Conservation (phyloP, 2,797 vertebrate species). For the Tiaroga cobitis region DNA sequence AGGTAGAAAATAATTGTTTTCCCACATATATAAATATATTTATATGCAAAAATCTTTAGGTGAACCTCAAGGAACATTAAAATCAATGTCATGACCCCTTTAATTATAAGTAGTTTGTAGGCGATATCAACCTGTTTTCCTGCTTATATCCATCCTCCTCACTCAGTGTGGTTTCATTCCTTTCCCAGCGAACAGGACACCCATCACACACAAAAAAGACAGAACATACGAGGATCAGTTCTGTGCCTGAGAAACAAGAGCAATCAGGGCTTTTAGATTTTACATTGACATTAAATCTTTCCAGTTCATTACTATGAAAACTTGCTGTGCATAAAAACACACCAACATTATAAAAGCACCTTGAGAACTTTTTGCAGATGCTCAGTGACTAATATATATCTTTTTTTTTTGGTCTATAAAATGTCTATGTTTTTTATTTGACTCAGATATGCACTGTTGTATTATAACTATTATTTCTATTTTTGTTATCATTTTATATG, state of each 20-base stretch:
- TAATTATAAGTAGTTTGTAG: too few relatives aligned
- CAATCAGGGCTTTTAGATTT: background rate
- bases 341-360: background rate
- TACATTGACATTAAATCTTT: background rate
- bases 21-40: too few relatives aligned
- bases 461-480: too few relatives aligned
- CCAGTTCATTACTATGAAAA: background rate
- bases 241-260: conserved; percentile 22
- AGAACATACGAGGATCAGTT: background rate
- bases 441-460: too few relatives aligned
- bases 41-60: too few relatives aligned
- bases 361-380: background rate
- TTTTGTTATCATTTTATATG: too few relatives aligned
- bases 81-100: too few relatives aligned
- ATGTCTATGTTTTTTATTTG: too few relatives aligned
- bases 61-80: too few relatives aligned
- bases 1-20: too few relatives aligned
- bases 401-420: too few relatives aligned
- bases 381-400: too few relatives aligned
- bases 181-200: background rate
- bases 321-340: background rate
- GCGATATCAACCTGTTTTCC: background rate
- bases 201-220: background rate
- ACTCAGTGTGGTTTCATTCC: background rate
- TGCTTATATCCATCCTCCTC: background rate